Evolutionary conservation across 2,113 vertebrate genomes (phyloP), one percentile per base, ranked within the genome.

Genomic region (Mola mola): DNA sequence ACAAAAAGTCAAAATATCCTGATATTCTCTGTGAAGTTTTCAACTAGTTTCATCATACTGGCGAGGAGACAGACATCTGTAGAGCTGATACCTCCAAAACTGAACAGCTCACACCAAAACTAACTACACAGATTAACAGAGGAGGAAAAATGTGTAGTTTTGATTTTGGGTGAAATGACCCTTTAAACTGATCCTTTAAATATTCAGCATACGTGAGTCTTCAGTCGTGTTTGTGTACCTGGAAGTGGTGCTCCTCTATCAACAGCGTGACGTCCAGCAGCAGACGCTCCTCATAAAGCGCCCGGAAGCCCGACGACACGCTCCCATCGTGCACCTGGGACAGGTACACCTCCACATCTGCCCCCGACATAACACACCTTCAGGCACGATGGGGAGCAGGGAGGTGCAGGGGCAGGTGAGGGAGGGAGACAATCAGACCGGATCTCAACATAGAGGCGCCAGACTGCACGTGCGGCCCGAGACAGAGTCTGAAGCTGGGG

Each of bases 221-320:
- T n/a, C n/a, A n/a, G n/a, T n/a, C n/a, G n/a, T n/a, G 1, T 19
- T 1, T 15, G 12, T 7, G 11, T 68, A 90, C 89, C 87, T 90
- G 97, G 93, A 99, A 99, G 77, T 98, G 96, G 87, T 98, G 97
- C 86, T 99, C 97, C 89, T 99, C 97, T 81, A 99, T 98, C 86
- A 98, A 87, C 86, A 99, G 94, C 25, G 96, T 99, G 88, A 99
- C 97, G 67, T 99, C 97, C 79, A 99, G 93, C 91, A 99, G 92
- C 82, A 99, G 92, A 69, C 96, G 94, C 91, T 99, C 97, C 90
- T 99, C 96, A 72, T 99, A 98, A 81, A 99, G 93, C 84, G 97
- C 94, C 89, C 96, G 94, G 93, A 99, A 99, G 75, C 97, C 97
- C 52, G 96, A 94, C 86, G 96, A 98, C 91, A 99, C 95, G 63